Evolutionary conservation across 1,140 invertebrate genomes (phyloP).

Genomic region (Ostrea edulis): DNA sequence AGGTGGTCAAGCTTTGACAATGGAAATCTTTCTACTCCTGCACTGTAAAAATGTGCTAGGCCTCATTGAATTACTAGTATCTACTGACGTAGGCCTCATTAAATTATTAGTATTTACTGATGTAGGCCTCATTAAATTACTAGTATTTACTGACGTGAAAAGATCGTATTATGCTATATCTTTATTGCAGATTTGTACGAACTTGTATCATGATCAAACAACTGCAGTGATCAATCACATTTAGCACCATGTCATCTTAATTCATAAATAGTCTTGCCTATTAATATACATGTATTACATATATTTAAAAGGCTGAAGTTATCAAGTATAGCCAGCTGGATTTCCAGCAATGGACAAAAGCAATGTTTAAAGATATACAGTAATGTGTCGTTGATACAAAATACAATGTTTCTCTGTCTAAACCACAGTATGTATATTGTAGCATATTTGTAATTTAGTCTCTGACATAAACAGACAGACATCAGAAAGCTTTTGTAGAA

Average conservation of each 20-base stretch:
- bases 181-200: constrained; percentile 17
- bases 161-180: not conserved
- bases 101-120: not conserved
- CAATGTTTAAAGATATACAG: not conserved
- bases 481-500: not conserved
- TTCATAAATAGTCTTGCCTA: not conserved
- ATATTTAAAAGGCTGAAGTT: not conserved
- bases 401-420: not conserved
- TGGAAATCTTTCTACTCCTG: not conserved
- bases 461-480: not conserved
- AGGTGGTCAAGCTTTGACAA: not conserved
- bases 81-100: not conserved
- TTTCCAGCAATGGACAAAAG: not conserved
- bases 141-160: not conserved
- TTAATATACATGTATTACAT: not conserved
- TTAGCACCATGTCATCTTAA: constrained; percentile 12
- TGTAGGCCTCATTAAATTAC: not conserved
- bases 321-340: not conserved
- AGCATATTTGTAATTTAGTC: no score
- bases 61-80: not conserved
- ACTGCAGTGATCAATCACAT: not conserved
- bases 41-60: not conserved
- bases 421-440: not conserved
- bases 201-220: not conserved
- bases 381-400: not conserved